phyloP scores from a whole-genome alignment of 2,797 vertebrate species.

The Schizopygopsis malacanthus region DNA sequence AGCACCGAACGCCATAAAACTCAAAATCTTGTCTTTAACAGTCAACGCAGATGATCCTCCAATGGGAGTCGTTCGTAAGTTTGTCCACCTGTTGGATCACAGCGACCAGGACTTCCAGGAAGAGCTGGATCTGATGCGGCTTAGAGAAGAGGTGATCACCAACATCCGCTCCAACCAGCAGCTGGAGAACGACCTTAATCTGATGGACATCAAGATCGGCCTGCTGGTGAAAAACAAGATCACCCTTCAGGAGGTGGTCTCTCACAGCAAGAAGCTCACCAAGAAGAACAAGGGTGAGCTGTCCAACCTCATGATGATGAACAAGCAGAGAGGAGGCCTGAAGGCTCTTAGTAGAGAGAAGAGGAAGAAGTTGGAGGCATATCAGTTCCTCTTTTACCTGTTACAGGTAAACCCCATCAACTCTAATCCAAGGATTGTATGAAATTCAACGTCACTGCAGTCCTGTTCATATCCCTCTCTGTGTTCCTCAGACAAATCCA shows the following conservation, averaged over 20 bases:
- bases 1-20: neutral
- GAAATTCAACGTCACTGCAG: neutral
- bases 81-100: conserved; percentile 96
- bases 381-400: conserved; percentile 95
- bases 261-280: conserved; percentile 97
- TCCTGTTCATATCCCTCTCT: neutral
- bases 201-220: conserved; percentile 99
- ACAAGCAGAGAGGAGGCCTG: conserved; percentile 93
- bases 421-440: neutral
- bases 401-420: conserved; percentile 81
- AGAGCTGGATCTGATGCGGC: conserved; percentile 93
- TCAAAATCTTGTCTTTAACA: conserved; percentile 62
- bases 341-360: conserved; percentile 98
- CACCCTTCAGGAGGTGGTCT: conserved; percentile 97
- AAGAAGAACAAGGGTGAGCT: conserved; percentile 97
- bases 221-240: conserved; percentile 98
- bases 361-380: conserved; percentile 92
- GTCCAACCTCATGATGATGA: conserved; percentile 98
- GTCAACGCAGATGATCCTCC: conserved; percentile 93
- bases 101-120: conserved; percentile 99
- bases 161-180: conserved; percentile 97
- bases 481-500: conserved; percentile 87
- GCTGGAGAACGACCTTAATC: conserved; percentile 96
- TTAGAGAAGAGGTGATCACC: conserved; percentile 94
- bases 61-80: conserved; percentile 95